Evolutionary conservation across 2,888 invertebrate species (phyloP).

Genomic region (Drosophila borealis): DNA sequence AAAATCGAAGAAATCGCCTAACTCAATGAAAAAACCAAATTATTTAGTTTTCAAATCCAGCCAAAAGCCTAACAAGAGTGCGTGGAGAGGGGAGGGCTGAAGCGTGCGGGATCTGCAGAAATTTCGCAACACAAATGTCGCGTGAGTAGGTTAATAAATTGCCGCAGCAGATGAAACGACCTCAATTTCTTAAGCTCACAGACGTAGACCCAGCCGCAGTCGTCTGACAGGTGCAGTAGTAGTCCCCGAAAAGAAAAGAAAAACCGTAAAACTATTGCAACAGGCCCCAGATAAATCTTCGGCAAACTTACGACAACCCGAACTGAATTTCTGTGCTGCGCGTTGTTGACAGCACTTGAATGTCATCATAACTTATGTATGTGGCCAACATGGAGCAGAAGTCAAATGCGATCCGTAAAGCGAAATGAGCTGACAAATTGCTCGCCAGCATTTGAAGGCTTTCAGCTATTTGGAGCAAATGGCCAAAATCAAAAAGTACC

Average conservation of each 20-base stretch:
- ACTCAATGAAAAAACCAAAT: slow-evolving; percentile 3
- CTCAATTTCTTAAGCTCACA: slow-evolving; percentile 48
- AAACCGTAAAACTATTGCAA: slow-evolving; percentile 58
- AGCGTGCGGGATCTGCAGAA: slow-evolving; percentile 10
- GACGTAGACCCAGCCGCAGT: slow-evolving; percentile 4
- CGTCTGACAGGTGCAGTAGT: slow-evolving; percentile 58
- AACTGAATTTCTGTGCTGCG: slow-evolving; percentile 22
- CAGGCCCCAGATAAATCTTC: slow-evolving; percentile 70
- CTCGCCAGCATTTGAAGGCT: slow-evolving; percentile 50
- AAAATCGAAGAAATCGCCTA: slow-evolving; percentile 34
- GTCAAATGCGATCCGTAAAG: slow-evolving; percentile 43
- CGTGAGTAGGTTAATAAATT: slow-evolving; percentile 62
- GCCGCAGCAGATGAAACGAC: slow-evolving; percentile 52
- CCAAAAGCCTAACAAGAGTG: slow-evolving; percentile 12
- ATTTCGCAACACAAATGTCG: slow-evolving; percentile 69
- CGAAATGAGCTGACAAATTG: slow-evolving; percentile 74
- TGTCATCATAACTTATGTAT: slow-evolving; percentile 73
- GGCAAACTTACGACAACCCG: slow-evolving; percentile 15
- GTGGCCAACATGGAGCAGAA: slow-evolving; percentile 34
- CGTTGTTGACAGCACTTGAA: slow-evolving; percentile 73
- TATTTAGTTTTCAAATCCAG: slow-evolving; percentile 15
- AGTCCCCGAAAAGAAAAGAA: slow-evolving; percentile 9
- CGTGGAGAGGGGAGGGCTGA: background rate
- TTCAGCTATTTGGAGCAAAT: slow-evolving; percentile 46
- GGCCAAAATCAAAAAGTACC: slow-evolving; percentile 21